Base-by-base conservation (phyloP, 2,113 vertebrate species). In the Nycticebus coucang region DNA sequence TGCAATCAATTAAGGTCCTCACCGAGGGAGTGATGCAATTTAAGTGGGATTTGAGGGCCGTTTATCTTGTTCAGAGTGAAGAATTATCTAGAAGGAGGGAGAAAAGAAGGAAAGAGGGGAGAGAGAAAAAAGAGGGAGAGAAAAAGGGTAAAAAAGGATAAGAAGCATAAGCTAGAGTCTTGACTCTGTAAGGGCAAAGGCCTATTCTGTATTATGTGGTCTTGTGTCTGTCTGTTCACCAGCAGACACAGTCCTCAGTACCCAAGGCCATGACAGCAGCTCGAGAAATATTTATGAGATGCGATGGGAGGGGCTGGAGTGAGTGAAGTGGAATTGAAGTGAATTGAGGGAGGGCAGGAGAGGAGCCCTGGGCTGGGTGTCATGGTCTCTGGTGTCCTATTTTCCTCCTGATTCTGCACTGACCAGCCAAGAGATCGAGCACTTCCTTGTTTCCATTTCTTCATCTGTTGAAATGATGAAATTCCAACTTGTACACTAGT, bases 11-110 rank as follows among this genome's bases (percentile, higher is more conserved):
- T 71, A 87, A 66, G 79, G 71, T 60, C 90, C 80, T 91, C 53
- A 62, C 87, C 87, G 74, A 68, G 45, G 75, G 87, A 93, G 55
- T 75, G 82, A 69, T 91, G 60, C 59, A 79, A 93, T 89, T 93
- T 86, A 94, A 71, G 86, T 57, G 18, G 60, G 57, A 13, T 57
- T 17, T 57, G 55, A 85, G 37, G 66, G 81, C 57, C 59, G 55
- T 95, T 95, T 90, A 68, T 95, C 95, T 95, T 93, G 59, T 28
- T 92, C 68, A 89, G 72, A 87, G n/a, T 60, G 37, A 96, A 96
- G 57, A 68, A 71, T 75, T 74, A 84, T 81, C 35, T 88, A 77
- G 60, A 84, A 72, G n/a, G 50, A 75, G 79, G 11, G 28, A 57
- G 41, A 66, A 35, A 22, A 57, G 68, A 5, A 35, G 64, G 33